Base-by-base conservation (phyloP, 37 sponge, comb jelly and placozoan species). In the Beroe forskalii region DNA sequence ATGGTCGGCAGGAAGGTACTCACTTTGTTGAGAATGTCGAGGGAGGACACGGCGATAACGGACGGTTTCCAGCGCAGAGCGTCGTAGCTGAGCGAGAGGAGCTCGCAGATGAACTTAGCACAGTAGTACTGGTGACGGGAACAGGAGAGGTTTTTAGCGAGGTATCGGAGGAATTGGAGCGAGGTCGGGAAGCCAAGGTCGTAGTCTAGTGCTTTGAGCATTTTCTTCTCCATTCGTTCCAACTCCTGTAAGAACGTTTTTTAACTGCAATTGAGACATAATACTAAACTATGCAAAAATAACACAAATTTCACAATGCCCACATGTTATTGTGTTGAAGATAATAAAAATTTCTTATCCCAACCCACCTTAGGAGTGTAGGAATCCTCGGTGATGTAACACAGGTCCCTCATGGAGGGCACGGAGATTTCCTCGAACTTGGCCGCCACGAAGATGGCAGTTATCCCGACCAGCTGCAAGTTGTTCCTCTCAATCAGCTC, bases 311-410 rank as follows among this genome's bases (percentile, higher is more conserved):
- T n/a, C n/a, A n/a, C n/a, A n/a, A n/a, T n/a, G n/a, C n/a, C n/a
- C n/a, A n/a, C n/a, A n/a, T n/a, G n/a, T n/a, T n/a, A n/a, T n/a
- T n/a, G n/a, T n/a, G n/a, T n/a, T n/a, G n/a, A n/a, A n/a, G n/a
- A n/a, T n/a, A n/a, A n/a, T n/a, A n/a, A n/a, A n/a, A n/a, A n/a
- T n/a, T n/a, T n/a, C n/a, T n/a, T n/a, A n/a, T n/a, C n/a, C n/a
- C n/a, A 64, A 64, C 44, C 14, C 17, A 80, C 86, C 86, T 80
- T 44, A 27, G 86, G 90, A 25, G 90, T 90, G 90, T 63, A 90
- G 1, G 67, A 44, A 62, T 90, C 67, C 63, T 90, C 90, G 37
- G 63, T 90, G n/a, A 90, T 90, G 64, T 90, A 63, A 63, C 90
- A 90, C 38, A 90, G 64, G 62, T 90, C 67, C 22, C 40, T 62